Percentiles rank a stretch among this genome's conserved stretches.
phyloP scores from a whole-genome alignment of 1,140 invertebrate genomes.

The Heliconius eleuchia region DNA sequence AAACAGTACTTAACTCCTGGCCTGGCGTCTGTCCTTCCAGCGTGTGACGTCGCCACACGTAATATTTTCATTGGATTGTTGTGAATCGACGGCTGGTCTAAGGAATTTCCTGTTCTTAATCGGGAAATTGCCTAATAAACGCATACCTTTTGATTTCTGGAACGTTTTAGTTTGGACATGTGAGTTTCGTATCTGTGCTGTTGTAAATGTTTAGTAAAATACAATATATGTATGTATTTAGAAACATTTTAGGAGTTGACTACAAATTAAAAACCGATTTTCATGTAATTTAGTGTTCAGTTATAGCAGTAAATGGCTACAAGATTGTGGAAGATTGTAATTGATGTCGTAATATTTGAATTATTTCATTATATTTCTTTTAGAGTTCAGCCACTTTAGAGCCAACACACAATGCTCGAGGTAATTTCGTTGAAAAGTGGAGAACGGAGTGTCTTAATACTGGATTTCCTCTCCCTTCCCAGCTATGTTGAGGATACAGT shows the following conservation, averaged over 20 bases:
- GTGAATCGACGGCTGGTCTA: slow-evolving; percentile 58
- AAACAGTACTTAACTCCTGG: slow-evolving; percentile 30
- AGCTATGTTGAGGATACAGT: too few relatives aligned
- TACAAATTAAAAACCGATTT: too few relatives aligned
- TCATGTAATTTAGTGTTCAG: not conserved
- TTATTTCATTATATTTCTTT: too few relatives aligned
- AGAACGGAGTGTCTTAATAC: too few relatives aligned
- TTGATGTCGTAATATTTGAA: too few relatives aligned
- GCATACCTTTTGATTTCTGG: slow-evolving; percentile 49
- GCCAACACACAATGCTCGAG: too few relatives aligned
- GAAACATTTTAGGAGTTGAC: not conserved
- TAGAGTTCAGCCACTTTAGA: too few relatives aligned
- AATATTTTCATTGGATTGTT: slow-evolving; percentile 70
- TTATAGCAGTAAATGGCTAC: not conserved
- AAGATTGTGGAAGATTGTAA: too few relatives aligned
- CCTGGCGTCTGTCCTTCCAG: slow-evolving; percentile 43
- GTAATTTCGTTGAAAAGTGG: too few relatives aligned
- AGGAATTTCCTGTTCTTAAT: slow-evolving; percentile 74
- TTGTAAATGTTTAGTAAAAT: too few relatives aligned
- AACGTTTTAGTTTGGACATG: slow-evolving; percentile 39
- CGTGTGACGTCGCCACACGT: slow-evolving; percentile 50
- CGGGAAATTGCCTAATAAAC: slow-evolving; percentile 57
- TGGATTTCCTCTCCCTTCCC: too few relatives aligned
- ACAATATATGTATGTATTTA: not conserved
- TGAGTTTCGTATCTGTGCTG: not conserved